phyloP scores from a whole-genome alignment of 2,797 vertebrate genomes.

The Dendrocincla fuliginosa region DNA sequence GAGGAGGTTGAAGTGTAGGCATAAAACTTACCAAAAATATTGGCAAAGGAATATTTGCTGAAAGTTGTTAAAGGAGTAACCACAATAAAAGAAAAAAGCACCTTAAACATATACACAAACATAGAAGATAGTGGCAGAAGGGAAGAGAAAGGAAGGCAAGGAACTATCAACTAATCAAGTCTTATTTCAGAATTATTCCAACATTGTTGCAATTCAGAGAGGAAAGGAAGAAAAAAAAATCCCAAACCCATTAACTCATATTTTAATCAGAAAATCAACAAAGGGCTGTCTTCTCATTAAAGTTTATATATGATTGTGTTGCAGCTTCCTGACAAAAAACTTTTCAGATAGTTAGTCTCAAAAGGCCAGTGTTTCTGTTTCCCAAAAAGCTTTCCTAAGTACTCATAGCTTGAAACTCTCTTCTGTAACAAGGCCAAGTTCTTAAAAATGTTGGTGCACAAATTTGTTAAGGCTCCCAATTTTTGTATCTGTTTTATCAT shows the following conservation, averaged over 20 bases:
- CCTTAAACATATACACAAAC: background rate
- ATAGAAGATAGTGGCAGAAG: background rate
- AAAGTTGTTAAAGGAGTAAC: background rate
- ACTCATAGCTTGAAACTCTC: background rate
- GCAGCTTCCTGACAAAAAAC: background rate
- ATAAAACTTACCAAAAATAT: conserved; percentile 2
- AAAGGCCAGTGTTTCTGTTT: background rate
- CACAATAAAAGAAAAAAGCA: background rate
- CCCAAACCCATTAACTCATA: accelerated
- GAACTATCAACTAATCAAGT: background rate
- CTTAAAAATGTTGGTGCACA: background rate
- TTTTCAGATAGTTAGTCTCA: background rate
- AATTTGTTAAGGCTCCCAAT: background rate
- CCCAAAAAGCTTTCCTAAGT: background rate
- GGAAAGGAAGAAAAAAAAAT: background rate
- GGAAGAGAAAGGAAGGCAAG: background rate
- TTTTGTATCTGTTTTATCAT: background rate
- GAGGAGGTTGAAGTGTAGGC: background rate
- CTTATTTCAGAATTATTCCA: background rate
- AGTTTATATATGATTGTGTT: background rate
- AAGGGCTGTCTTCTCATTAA: background rate
- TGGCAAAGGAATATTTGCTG: background rate
- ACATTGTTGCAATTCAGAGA: background rate
- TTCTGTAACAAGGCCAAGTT: background rate
- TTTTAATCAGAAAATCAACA: background rate